A percentile compares a stretch with the other conserved stretches of the same genome.
Conservation (phyloP, 2,888 invertebrate species). For the Tyria jacobaeae region DNA sequence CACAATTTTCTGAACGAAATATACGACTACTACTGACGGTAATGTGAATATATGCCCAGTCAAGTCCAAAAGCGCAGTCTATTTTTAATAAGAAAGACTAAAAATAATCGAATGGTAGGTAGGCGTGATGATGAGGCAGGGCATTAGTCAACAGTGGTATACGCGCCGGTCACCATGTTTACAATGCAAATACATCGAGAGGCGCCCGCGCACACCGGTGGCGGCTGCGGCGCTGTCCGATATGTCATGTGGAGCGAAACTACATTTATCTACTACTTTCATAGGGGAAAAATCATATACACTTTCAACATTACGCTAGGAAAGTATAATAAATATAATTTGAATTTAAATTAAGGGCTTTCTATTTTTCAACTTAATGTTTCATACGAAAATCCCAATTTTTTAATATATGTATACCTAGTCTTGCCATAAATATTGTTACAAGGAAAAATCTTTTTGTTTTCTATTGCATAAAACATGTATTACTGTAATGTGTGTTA, state of each 20-base stretch:
- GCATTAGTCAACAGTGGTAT: slow-evolving; percentile 59
- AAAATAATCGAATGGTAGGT: slow-evolving; percentile 41
- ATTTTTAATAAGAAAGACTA: slow-evolving; percentile 44
- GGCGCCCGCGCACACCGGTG: slow-evolving; percentile 44
- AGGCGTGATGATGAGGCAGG: slow-evolving; percentile 50
- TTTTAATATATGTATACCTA: too few relatives aligned
- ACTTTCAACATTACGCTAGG: slow-evolving; percentile 64
- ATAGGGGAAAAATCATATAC: slow-evolving; percentile 73
- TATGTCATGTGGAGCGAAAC: slow-evolving; percentile 84
- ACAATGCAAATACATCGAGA: slow-evolving; percentile 71
- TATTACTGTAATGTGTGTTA: too few relatives aligned
- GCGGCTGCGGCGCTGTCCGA: slow-evolving; percentile 59
- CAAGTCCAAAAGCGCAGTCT: slow-evolving; percentile 20
- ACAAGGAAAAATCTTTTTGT: too few relatives aligned
- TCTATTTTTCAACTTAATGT: slow-evolving; percentile 16
- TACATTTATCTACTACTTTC: slow-evolving; percentile 68
- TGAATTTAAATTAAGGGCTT: slow-evolving; percentile 37
- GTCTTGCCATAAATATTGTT: too few relatives aligned
- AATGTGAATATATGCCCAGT: slow-evolving; percentile 10
- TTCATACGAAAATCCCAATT: background rate
- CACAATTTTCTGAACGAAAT: slow-evolving; percentile 1
- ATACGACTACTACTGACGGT: background rate
- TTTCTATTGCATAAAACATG: too few relatives aligned
- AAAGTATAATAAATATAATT: slow-evolving; percentile 34
- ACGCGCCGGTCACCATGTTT: slow-evolving; percentile 60